Evolutionary conservation across 2,888 invertebrate genomes (phyloP).

Genomic region (Synanthedon tipuliformis): DNA sequence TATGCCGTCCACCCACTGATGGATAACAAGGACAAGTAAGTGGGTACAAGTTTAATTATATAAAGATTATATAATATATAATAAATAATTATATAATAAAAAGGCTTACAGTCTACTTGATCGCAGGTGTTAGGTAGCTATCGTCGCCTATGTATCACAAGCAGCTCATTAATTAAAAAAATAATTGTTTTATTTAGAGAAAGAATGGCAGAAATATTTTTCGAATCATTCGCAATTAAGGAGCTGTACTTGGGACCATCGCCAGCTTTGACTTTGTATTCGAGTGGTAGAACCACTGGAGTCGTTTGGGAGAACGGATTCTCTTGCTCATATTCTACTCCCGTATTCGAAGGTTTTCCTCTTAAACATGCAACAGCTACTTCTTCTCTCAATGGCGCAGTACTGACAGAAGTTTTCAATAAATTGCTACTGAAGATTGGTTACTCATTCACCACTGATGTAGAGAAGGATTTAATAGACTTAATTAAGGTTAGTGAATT

Average conservation of each 20-base stretch:
- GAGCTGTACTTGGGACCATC: slow-evolving; percentile 55
- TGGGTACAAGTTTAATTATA: background rate
- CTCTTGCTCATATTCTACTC: slow-evolving; percentile 54
- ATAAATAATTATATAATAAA: no score
- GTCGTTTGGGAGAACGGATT: slow-evolving; percentile 63
- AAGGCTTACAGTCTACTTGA: background rate
- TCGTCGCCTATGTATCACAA: no score
- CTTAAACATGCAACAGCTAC: slow-evolving; percentile 85
- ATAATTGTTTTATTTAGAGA: slow-evolving; percentile 61
- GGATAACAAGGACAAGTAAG: slow-evolving; percentile 76
- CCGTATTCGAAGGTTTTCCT: slow-evolving; percentile 76
- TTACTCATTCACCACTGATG: slow-evolving; percentile 89
- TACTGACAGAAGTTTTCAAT: slow-evolving; percentile 83
- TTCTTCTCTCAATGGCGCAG: slow-evolving; percentile 87
- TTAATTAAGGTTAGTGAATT: slow-evolving; percentile 86
- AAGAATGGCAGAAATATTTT: slow-evolving; percentile 63
- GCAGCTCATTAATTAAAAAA: background rate
- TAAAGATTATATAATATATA: no score
- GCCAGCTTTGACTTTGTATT: slow-evolving; percentile 54
- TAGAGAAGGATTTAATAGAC: slow-evolving; percentile 88
- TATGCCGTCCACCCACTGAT: slow-evolving; percentile 85
- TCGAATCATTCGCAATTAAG: slow-evolving; percentile 72
- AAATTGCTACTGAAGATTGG: slow-evolving; percentile 85
- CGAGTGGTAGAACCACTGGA: slow-evolving; percentile 65
- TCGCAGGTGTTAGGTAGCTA: background rate